A percentile compares a stretch with the other conserved stretches of the same genome.
Conservation (phyloP, 2,888 invertebrate genomes). For the Dioctria rufipes region DNA sequence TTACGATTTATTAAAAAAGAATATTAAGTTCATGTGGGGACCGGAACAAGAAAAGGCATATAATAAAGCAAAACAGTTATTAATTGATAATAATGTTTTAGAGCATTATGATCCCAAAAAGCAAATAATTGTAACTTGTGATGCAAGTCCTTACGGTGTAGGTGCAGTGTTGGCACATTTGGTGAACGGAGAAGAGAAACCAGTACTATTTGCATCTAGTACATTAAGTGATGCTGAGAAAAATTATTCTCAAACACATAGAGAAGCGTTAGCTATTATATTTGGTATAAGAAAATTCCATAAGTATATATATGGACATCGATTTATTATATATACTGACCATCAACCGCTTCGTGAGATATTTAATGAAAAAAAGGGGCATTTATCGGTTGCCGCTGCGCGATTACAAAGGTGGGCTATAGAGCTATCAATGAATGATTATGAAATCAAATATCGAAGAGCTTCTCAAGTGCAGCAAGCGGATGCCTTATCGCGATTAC, state of each 20-base stretch:
- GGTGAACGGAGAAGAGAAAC: slow-evolving; percentile 44
- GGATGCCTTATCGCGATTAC: no score
- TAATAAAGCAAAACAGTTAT: background rate
- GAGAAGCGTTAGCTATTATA: slow-evolving; percentile 55
- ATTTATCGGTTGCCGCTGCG: no score
- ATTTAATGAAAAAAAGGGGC: no score
- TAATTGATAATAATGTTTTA: slow-evolving; percentile 31
- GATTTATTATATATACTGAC: slow-evolving; percentile 58
- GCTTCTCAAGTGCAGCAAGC: no score
- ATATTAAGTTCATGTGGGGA: no score
- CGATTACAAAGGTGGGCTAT: no score
- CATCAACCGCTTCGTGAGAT: no score
- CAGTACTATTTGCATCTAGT: slow-evolving; percentile 50
- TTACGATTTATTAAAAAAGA: background rate
- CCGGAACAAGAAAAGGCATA: background rate
- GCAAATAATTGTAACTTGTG: slow-evolving; percentile 34
- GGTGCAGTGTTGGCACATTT: slow-evolving; percentile 46
- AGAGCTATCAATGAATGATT: no score
- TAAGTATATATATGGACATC: slow-evolving; percentile 66
- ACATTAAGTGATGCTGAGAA: slow-evolving; percentile 43
- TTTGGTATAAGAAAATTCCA: slow-evolving; percentile 55
- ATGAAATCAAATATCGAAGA: no score
- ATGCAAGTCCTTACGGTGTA: slow-evolving; percentile 49
- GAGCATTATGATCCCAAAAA: slow-evolving; percentile 47
- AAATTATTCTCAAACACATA: slow-evolving; percentile 54